Base-by-base conservation (phyloP, 2,797 vertebrate genomes). In the Heliangelus exortis region DNA sequence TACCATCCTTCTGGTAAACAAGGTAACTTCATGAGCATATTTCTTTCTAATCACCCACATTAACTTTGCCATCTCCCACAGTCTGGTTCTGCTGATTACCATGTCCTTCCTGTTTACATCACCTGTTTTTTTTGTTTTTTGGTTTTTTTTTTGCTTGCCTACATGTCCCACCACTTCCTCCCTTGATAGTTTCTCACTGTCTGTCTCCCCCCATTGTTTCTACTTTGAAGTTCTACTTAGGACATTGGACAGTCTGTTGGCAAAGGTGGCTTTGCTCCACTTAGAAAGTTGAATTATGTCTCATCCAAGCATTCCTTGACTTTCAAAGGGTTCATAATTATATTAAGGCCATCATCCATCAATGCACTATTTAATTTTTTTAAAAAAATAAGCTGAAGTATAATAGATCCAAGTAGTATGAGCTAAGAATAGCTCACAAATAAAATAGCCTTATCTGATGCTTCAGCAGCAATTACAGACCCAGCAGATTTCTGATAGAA, bases 401-500 rank as follows among this genome's bases (percentile, higher is more conserved):
- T 25, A 23, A 9, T 14, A 73, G 50, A 68, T 7, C 21, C 15
- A 23, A 28, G 9, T 39, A 84, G 65, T 28, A 58, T 6, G 29
- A 84, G 55, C 39, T 51, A 80, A 71, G 48, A 93, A 59, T 50
- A 85, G 75, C 19, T 66, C 28, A 28, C 33, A 25, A n/a, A 90
- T 54, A 47, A 51, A 80, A 74, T 53, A 69, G 14, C 22, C 29
- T 63, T 68, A 62, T 89, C 71, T 82, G 22, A 39, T 84, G 25
- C 58, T 82, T 93, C 73, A 62, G 50, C 53, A 86, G 73, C 66
- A 82, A 74, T 74, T 93, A 82, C 57, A 89, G 71, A 65, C 43
- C 33, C 55, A 84, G 48, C 54, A 90, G 47, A 61, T 84, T 87
- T 75, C 39, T 84, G 65, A 79, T 92, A 88, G 67, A 73, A 90